Evolutionary conservation across 2,797 vertebrate genomes (phyloP).

Genomic region (Pagetopsis macropterus): DNA sequence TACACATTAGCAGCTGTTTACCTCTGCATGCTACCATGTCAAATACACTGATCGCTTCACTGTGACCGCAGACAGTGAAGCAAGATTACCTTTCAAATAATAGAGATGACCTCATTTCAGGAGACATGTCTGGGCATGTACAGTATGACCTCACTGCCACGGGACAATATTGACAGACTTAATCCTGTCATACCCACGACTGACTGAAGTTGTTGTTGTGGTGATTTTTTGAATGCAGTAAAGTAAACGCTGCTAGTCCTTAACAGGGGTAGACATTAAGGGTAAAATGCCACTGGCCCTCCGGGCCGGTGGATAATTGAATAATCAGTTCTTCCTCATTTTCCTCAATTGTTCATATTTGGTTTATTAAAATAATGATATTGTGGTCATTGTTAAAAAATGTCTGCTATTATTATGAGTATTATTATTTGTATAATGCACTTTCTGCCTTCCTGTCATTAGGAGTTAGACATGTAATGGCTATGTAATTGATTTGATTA

Average conservation of each 20-base stretch:
- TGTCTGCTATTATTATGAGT: no score
- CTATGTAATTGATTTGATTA: no score
- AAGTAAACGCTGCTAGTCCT: slow-evolving; percentile 13
- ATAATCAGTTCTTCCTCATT: no score
- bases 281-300: no score
- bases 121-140: slow-evolving; percentile 68
- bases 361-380: no score
- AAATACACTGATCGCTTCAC: slow-evolving; percentile 56
- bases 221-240: slow-evolving; percentile 12
- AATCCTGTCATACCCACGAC: slow-evolving; percentile 23
- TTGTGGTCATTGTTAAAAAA: no score
- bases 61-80: slow-evolving; percentile 32
- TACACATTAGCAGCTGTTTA: slow-evolving; percentile 47
- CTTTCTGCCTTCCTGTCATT: no score
- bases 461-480: no score
- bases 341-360: no score
- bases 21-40: background rate
- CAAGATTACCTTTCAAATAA: slow-evolving; percentile 64
- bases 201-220: slow-evolving; percentile 31
- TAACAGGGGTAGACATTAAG: background rate
- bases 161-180: slow-evolving; percentile 43
- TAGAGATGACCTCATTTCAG: slow-evolving; percentile 69
- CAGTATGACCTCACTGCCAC: slow-evolving; percentile 38
- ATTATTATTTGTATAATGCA: no score
- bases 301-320: no score